Percentiles rank a stretch among this genome's conserved stretches.
Evolutionary conservation across 2,797 vertebrate genomes (phyloP).

Genomic region (Nasua narica): DNA sequence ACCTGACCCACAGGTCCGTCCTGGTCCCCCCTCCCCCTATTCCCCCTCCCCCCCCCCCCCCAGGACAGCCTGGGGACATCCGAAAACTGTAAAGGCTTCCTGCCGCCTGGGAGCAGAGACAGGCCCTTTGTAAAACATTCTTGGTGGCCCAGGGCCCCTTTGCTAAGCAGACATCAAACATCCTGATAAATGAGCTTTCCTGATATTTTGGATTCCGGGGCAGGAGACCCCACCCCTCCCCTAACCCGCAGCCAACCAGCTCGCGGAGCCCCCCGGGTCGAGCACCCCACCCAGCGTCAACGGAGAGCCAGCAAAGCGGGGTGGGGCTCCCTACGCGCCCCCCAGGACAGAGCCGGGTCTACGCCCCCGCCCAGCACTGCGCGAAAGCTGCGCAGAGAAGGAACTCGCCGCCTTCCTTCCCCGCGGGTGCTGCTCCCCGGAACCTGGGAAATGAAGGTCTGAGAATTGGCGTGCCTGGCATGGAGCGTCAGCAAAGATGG

Average conservation of each 20-base stretch:
- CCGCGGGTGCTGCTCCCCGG: background rate
- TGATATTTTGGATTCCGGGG: background rate
- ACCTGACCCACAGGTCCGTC: background rate
- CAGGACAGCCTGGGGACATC: too few relatives aligned
- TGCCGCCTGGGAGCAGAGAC: background rate
- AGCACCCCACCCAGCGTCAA: background rate
- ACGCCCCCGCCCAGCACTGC: accelerated
- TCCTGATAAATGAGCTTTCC: background rate
- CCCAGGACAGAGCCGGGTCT: background rate
- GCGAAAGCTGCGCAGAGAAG: background rate
- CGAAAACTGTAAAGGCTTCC: accelerated
- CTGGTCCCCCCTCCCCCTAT: too few relatives aligned
- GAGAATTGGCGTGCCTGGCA: background rate
- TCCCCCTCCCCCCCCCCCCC: too few relatives aligned
- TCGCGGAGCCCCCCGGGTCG: background rate
- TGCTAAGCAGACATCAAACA: background rate
- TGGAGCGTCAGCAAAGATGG: background rate
- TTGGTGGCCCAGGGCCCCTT: accelerated
- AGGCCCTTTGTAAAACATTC: background rate
- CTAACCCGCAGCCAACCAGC: too few relatives aligned
- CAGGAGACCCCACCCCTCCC: background rate
- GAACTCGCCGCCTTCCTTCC: too few relatives aligned
- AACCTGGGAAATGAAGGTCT: too few relatives aligned
- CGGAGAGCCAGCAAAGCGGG: background rate
- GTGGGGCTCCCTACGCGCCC: background rate